phyloP scores from a whole-genome alignment of 2,113 vertebrate species.

The Chaetodon trifascialis region DNA sequence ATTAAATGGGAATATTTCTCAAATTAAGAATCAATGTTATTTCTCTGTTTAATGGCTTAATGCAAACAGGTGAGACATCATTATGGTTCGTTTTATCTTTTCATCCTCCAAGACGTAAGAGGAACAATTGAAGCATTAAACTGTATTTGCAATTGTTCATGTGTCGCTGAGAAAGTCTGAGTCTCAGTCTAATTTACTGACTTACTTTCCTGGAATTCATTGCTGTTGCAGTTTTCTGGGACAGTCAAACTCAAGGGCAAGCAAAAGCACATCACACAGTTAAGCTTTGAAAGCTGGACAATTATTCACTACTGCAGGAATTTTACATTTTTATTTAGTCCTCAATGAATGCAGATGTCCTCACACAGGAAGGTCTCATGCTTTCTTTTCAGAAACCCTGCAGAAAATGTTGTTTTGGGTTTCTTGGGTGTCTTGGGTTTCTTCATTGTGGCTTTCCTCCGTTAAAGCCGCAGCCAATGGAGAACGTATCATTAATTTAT shows the following conservation, averaged over 20 bases:
- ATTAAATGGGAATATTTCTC: neutral
- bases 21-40: neutral
- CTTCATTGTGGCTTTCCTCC: neutral
- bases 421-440: neutral
- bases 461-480: neutral
- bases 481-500: slow-evolving; percentile 31
- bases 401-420: neutral
- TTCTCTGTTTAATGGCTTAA: neutral
- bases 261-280: neutral
- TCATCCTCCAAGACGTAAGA: neutral
- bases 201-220: neutral
- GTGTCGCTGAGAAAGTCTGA: neutral
- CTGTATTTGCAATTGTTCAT: neutral
- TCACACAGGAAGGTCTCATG: neutral
- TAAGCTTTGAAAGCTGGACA: neutral
- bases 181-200: neutral
- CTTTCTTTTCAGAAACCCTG: neutral
- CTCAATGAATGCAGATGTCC: neutral
- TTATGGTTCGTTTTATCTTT: neutral
- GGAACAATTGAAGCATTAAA: neutral
- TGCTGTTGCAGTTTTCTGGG: neutral
- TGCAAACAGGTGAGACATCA: neutral
- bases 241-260: neutral
- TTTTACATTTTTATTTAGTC: neutral
- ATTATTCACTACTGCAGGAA: neutral